A percentile compares a stretch with the other conserved stretches of the same genome.
Evolutionary conservation across 2,113 vertebrate genomes (phyloP).

Genomic region (Uropsilus gracilis): DNA sequence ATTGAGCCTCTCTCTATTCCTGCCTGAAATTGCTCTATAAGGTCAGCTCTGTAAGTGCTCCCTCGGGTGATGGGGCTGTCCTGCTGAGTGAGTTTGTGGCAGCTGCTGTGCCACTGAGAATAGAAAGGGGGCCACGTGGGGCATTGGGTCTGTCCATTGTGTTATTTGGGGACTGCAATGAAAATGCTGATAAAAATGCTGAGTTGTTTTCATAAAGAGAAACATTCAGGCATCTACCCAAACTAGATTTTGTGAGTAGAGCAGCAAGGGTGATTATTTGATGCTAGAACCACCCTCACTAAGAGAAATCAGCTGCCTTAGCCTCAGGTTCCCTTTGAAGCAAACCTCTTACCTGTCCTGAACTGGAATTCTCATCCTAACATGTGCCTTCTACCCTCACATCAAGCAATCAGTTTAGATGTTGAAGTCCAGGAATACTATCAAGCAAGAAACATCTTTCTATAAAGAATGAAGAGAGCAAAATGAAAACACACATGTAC

Average conservation of each 20-base stretch:
- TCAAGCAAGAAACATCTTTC: not conserved
- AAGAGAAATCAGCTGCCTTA: not conserved
- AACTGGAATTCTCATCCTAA: not conserved
- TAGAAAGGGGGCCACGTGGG: not conserved
- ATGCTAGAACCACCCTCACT: not conserved
- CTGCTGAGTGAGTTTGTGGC: not conserved
- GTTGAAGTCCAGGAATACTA: not conserved
- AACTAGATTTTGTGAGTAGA: not conserved
- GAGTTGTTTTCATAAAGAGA: not conserved
- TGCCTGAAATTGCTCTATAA: conserved; percentile 85
- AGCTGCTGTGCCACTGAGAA: not conserved
- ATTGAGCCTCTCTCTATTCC: conserved; percentile 79
- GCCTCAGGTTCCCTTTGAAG: not conserved
- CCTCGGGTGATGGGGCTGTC: conserved; percentile 49
- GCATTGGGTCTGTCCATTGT: not conserved
- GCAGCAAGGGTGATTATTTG: not conserved
- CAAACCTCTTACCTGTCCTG: rapidly evolving
- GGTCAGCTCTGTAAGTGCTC: conserved; percentile 82
- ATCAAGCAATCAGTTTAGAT: not conserved
- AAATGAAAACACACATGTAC: not conserved
- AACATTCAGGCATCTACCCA: not conserved
- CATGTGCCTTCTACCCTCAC: not conserved
- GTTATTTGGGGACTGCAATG: not conserved
- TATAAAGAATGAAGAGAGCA: not conserved
- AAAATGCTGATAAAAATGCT: not conserved